phyloP scores from a whole-genome alignment of 30 jellyfish, hydroid and myxozoan genomes.

The Chironex yamaguchii region DNA sequence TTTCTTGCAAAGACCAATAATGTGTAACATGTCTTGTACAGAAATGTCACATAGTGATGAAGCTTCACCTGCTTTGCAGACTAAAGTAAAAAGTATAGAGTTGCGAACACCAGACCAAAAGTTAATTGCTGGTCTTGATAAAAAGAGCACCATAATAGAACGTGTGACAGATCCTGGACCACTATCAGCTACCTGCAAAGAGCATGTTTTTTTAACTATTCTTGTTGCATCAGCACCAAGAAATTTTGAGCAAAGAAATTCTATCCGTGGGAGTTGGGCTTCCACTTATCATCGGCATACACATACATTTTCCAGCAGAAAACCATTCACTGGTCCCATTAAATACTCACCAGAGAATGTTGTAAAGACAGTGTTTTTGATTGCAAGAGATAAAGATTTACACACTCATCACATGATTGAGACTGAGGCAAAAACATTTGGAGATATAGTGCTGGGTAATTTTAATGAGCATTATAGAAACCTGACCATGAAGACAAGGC shows the following conservation, averaged over 20 bases:
- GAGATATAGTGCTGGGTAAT: conserved; percentile 89
- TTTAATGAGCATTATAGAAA: conserved; percentile 78
- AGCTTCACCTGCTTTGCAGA: too few species aligned
- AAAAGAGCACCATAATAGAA: conserved; percentile 44
- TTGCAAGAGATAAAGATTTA: conserved; percentile 64
- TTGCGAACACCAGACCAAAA: conserved; percentile 8
- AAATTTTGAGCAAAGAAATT: conserved; percentile 62
- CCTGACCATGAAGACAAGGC: conserved; percentile 83
- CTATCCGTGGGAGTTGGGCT: conserved; percentile 88
- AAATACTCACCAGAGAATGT: conserved; percentile 27
- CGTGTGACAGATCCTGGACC: conserved; percentile 78
- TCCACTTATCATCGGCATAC: conserved; percentile 8
- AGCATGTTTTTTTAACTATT: conserved; percentile 60
- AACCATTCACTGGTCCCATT: conserved; percentile 5
- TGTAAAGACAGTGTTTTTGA: conserved; percentile 73
- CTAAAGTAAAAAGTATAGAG: too few species aligned
- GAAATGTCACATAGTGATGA: too few species aligned
- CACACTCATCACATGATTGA: conserved; percentile 23
- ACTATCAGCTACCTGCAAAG: conserved; percentile 66
- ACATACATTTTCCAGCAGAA: not conserved
- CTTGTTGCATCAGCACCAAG: conserved; percentile 81
- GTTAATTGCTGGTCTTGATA: conserved; percentile 17
- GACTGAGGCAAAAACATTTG: conserved; percentile 64
- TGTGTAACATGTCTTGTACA: too few species aligned
- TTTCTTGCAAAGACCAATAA: too few species aligned